phyloP scores from a whole-genome alignment of 1,140 invertebrate species.

The Nomia melanderi region DNA sequence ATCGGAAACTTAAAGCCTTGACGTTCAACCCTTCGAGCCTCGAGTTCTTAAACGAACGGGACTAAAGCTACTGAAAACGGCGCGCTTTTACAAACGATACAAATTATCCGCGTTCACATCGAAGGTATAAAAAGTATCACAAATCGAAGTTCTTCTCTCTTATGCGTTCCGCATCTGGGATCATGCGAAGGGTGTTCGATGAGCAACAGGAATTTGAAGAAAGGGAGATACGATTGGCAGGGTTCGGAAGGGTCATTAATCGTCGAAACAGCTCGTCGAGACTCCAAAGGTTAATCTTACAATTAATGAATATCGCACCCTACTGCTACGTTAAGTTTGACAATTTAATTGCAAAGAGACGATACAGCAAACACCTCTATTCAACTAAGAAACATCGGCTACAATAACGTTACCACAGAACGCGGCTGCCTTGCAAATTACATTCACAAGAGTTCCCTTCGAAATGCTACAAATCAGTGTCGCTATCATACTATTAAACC shows the following conservation, averaged over 20 bases:
- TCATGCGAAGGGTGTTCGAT: not conserved
- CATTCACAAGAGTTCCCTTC: constrained; percentile 36
- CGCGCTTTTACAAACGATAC: not conserved
- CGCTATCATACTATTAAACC: constrained; percentile 29
- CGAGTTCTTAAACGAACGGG: not conserved
- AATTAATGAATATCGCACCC: constrained; percentile 47
- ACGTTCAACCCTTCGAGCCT: constrained; percentile 35
- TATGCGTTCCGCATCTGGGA: not conserved
- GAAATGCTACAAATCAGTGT: constrained; percentile 38
- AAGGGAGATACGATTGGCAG: not conserved
- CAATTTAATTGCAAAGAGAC: constrained; percentile 52
- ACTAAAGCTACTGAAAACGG: not conserved
- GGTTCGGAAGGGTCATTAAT: not conserved
- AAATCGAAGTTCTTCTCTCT: not conserved
- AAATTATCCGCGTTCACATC: not conserved
- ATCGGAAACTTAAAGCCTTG: constrained; percentile 44
- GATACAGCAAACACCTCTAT: constrained; percentile 51
- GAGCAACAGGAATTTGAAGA: no score
- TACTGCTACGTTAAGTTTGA: constrained; percentile 46
- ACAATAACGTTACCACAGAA: constrained; percentile 41
- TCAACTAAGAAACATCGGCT: constrained; percentile 50
- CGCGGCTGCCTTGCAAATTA: constrained; percentile 47
- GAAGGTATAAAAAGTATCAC: constrained; percentile 16
- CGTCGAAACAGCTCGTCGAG: not conserved
- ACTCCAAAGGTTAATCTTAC: constrained; percentile 40